Base-by-base conservation (phyloP, 1,140 invertebrate genomes). In the honey bee (Apis mellifera) region DNA sequence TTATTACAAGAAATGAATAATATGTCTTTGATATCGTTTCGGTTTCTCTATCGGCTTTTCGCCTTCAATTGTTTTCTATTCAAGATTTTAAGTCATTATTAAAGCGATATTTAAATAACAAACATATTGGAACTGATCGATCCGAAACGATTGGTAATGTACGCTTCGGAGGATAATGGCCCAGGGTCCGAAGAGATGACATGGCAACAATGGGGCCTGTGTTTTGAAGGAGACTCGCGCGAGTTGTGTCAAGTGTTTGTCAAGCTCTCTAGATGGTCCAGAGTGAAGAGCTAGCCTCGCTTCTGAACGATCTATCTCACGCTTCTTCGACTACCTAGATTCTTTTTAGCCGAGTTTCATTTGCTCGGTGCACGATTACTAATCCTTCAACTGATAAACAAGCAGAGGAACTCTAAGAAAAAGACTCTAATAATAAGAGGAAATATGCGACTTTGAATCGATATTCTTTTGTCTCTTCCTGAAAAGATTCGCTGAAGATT, bases 221-320 rank as follows among this genome's bases (percentile, higher is more conserved):
- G 86, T 89, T 92, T 92, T 89, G 85, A 91, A 90, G 87, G 76
- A 89, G 88, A 90, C 89, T 87, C 88, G 76, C 83, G 88, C 86
- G 90, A 90, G 90, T 52, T 76, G 50, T 82, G 78, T 92, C 76
- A 89, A 94, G 93, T 93, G 92, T 94, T 94, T 94, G 91, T 92
- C 87, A 89, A 94, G 93, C 93, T 93, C 93, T 93, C 91, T 92
- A 92, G 89, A 91, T 89, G 88, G 90, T 83, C 72, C 78, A 70
- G 26, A 21, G 68, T 84, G 89, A 87, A 90, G 89, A 87, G 88
- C 84, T 83, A 87, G 66, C 73, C 76, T 80, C 70, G 82, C 75
- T 70, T 57, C 82, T 75, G 89, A 84, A 89, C 92, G 91, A 93
- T 90, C 91, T 93, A 92, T 93, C 93, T 93, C 93, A 93, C 92